These are phyloP conservation scores for Pocota personata DNA, from an alignment of 2,888 invertebrate genomes.

Conservation along the genomic window DNA sequence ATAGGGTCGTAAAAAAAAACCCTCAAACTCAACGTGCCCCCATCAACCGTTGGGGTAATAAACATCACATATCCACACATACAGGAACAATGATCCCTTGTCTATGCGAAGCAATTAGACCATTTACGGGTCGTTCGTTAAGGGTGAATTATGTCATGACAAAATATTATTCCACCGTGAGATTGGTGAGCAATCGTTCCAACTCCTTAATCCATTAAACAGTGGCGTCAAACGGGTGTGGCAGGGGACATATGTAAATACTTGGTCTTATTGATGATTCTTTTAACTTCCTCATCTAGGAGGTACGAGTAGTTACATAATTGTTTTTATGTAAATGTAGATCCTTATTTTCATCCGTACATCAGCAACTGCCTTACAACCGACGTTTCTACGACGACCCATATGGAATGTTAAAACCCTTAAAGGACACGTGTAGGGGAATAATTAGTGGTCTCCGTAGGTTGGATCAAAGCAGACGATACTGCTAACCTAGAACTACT, in stretches of 20 bases:
- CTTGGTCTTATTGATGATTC: background rate
- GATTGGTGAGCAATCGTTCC: background rate
- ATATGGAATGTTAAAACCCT: too few species aligned
- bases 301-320: too few species aligned
- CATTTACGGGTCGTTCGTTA: slow-evolving; percentile 19
- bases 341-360: too few species aligned
- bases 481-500: too few species aligned
- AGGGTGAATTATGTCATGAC: slow-evolving; percentile 11
- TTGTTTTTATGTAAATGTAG: too few species aligned
- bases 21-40: background rate
- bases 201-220: background rate
- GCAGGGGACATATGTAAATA: background rate
- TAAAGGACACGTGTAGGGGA: too few species aligned
- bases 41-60: background rate
- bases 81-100: slow-evolving; percentile 21
- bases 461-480: too few species aligned
- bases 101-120: slow-evolving; percentile 46
- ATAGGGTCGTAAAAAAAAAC: background rate
- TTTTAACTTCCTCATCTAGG: too few species aligned
- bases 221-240: background rate
- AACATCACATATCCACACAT: background rate
- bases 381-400: too few species aligned
- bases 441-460: too few species aligned
- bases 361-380: too few species aligned
- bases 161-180: slow-evolving; percentile 6